Base-by-base conservation (phyloP, 37 sponge, comb jelly and placozoan species). In the Axinella damicornis region DNA sequence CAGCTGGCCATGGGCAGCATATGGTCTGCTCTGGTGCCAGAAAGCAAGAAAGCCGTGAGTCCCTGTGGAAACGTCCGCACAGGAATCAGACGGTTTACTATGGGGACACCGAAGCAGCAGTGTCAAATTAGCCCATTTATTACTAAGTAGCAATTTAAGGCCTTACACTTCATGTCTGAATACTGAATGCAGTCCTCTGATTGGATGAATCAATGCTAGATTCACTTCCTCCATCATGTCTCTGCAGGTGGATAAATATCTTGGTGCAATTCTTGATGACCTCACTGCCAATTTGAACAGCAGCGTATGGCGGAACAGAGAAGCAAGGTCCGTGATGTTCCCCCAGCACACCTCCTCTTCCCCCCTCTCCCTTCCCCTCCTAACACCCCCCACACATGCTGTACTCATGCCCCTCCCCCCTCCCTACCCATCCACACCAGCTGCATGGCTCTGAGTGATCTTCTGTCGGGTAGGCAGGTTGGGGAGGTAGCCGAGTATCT, bases 1-100 rank as follows among this genome's bases (percentile, higher is more conserved):
- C 94, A 97, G 69, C 90, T 81, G 63, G 88, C 97, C 30, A 97
- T 97, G 97, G 62, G 28, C 62, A 97, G 73, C 37, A 97, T 97
- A 46, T 97, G 97, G 97, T 52, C 78, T 21, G 79, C 90, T 12
- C 40, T 97, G n/a, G 87, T 91, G 5, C 81, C 88, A 63, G 93
- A 94, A 32, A 85, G 74, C 63, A 91, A 89, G 69, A 90, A 86
- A 69, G 80, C 83, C 0, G 89, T 94, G n/a, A 78, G 88, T 65
- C n/a, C n/a, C n/a, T n/a, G n/a, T n/a, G n/a, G n/a, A n/a, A n/a
- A 33, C 41, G 11, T 39, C 36, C 18, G 38, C 21, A 71, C 20
- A 18, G 37, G 38, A 25, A 73, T 73, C 25, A 76, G 5, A 76
- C 20, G 1, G 53, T 4, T 57, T 33, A 6, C n/a, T 14, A 61